Percentiles rank a stretch among this genome's conserved stretches.
Evolutionary conservation across 2,797 vertebrate species (phyloP).

Genomic region (Octomys mimax): DNA sequence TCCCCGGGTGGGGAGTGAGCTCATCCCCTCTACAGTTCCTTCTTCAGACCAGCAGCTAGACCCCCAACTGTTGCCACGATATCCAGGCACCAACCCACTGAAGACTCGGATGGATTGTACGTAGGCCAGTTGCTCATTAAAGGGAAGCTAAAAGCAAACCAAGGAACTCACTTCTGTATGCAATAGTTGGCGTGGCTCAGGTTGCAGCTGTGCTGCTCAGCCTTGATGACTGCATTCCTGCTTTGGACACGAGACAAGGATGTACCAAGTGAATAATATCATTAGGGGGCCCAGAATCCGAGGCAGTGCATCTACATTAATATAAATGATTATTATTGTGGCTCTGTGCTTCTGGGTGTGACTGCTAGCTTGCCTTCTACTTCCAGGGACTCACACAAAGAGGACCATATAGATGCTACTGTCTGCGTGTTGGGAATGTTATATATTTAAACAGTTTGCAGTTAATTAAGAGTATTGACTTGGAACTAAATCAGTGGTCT

Average conservation of each 20-base stretch:
- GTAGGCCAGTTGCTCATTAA: neutral
- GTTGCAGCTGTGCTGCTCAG: neutral
- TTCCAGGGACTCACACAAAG: constrained; percentile 14
- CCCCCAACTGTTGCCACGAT: neutral
- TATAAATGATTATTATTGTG: constrained; percentile 46
- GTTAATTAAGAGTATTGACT: constrained; percentile 91
- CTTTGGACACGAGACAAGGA: constrained; percentile 35
- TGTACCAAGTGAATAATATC: constrained; percentile 10
- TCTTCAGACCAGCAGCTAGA: neutral
- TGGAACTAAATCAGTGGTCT: constrained; percentile 89
- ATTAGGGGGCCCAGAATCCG: neutral
- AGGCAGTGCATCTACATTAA: constrained; percentile 20
- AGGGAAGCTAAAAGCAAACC: neutral
- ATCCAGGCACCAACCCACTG: neutral
- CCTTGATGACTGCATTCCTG: neutral
- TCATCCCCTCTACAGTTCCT: neutral
- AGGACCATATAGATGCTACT: constrained; percentile 64
- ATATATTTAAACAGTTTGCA: constrained; percentile 89
- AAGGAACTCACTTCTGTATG: neutral
- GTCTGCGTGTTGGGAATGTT: constrained; percentile 72
- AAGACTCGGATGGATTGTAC: neutral
- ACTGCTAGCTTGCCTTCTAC: constrained; percentile 43
- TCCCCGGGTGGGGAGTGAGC: neutral
- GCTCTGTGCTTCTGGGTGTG: constrained; percentile 39
- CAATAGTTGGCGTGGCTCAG: neutral